Conservation (phyloP, 1,140 invertebrate genomes). For the Listronotus bonariensis region DNA sequence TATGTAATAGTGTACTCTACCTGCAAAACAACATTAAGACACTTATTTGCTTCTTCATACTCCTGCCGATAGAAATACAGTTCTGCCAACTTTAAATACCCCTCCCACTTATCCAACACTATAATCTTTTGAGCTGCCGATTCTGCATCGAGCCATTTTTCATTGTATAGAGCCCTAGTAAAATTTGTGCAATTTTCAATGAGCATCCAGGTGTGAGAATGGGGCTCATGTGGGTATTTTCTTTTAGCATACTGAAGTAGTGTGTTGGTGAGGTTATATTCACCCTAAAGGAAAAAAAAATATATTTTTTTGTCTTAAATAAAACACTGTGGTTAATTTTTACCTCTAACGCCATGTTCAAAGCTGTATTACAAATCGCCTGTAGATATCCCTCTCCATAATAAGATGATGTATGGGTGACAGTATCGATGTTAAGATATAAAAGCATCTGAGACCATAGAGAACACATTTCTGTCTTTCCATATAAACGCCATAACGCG, state of each 20-base stretch:
- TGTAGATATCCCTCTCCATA: constrained; percentile 73
- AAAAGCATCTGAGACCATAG: constrained; percentile 79
- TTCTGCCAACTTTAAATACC: constrained; percentile 67
- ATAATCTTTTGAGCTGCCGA: constrained; percentile 73
- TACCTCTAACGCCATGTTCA: constrained; percentile 63
- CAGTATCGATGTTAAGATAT: constrained; percentile 69
- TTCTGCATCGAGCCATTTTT: constrained; percentile 77
- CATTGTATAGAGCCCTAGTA: constrained; percentile 64
- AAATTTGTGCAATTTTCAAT: constrained; percentile 68
- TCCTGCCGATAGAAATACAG: constrained; percentile 72
- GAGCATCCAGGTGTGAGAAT: constrained; percentile 69
- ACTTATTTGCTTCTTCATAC: constrained; percentile 64
- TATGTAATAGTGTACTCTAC: no score
- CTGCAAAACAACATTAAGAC: constrained; percentile 61
- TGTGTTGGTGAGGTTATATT: constrained; percentile 61
- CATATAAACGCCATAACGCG: constrained; percentile 84
- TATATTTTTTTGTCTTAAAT: no score
- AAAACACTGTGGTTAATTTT: not conserved
- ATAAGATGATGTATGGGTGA: constrained; percentile 61
- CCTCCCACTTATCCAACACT: constrained; percentile 72
- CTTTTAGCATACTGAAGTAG: constrained; percentile 64
- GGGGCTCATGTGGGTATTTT: constrained; percentile 66
- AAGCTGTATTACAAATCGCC: constrained; percentile 71
- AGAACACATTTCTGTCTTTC: constrained; percentile 80
- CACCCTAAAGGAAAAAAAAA: constrained; percentile 56